Percentiles rank a stretch among this genome's conserved stretches.
These are phyloP conservation scores for Elymnias hypermnestra DNA, from an alignment of 1,140 invertebrate species.

Conservation along the genomic window DNA sequence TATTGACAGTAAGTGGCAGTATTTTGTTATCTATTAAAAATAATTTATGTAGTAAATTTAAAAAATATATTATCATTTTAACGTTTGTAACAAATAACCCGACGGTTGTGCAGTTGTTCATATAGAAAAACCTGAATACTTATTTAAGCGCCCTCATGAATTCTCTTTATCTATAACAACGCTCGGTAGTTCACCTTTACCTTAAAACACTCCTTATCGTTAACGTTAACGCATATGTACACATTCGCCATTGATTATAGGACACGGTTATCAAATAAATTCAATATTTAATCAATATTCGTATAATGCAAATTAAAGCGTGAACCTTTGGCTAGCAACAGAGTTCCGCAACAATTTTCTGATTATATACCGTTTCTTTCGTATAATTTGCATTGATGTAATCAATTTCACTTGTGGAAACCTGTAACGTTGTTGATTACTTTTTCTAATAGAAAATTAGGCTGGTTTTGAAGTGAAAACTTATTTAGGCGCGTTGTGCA, in stretches of 20 bases:
- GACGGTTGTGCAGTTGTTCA: too few species aligned
- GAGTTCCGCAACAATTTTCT: slow-evolving; percentile 1
- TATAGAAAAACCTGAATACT: background rate
- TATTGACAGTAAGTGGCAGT: too few species aligned
- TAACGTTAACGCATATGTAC: slow-evolving; percentile 11
- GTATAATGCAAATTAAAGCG: slow-evolving; percentile 20
- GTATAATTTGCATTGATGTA: slow-evolving; percentile 1
- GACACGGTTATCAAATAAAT: slow-evolving; percentile 29
- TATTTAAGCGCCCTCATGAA: background rate
- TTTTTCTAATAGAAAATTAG: too few species aligned
- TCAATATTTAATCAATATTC: slow-evolving; percentile 24
- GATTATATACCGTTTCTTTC: background rate
- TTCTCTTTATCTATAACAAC: background rate
- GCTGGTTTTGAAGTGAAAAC: too few species aligned
- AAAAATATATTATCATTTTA: too few species aligned
- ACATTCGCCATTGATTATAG: slow-evolving; percentile 19
- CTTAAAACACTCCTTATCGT: slow-evolving; percentile 4
- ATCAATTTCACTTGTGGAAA: slow-evolving; percentile 3
- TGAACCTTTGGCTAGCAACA: slow-evolving; percentile 18
- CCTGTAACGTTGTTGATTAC: too few species aligned
- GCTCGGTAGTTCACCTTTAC: background rate
- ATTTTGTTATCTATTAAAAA: too few species aligned
- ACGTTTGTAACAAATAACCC: too few species aligned
- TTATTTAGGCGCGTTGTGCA: too few species aligned
- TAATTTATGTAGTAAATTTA: too few species aligned